Conservation (phyloP, 2,797 vertebrate species). For the Notoglanidium macrostoma region DNA sequence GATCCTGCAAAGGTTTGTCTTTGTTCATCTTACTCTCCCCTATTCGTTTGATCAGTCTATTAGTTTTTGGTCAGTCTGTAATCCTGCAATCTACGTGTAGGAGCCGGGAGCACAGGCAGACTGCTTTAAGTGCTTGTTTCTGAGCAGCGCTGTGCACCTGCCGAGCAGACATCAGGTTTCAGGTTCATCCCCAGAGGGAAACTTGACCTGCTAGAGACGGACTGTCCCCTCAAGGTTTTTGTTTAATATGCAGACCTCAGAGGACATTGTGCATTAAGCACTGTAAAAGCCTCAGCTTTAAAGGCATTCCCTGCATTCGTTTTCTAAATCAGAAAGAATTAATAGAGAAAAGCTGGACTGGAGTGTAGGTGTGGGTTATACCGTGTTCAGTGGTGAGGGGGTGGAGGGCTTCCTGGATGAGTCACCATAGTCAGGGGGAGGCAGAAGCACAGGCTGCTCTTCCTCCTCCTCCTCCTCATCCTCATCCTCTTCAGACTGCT, state of each 20-base stretch:
- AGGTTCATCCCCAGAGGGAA: constrained; percentile 48
- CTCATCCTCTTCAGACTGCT: constrained; percentile 61
- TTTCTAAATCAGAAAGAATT: constrained; percentile 26
- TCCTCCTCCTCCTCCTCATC: constrained; percentile 46
- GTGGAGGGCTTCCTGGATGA: constrained; percentile 56
- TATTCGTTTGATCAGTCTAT: background rate
- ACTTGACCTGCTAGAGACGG: constrained; percentile 39
- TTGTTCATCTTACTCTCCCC: background rate
- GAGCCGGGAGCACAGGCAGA: background rate
- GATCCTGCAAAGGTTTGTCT: background rate
- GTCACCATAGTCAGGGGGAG: constrained; percentile 88
- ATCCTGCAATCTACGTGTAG: background rate
- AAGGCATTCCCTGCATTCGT: constrained; percentile 16
- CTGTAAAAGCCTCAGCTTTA: background rate
- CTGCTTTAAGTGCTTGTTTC: background rate
- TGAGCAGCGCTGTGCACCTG: background rate
- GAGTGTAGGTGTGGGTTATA: constrained; percentile 55
- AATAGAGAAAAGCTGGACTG: constrained; percentile 24
- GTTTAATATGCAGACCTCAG: constrained; percentile 32
- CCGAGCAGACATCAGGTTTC: constrained; percentile 25
- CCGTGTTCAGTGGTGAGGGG: constrained; percentile 66
- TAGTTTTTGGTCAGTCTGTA: background rate
- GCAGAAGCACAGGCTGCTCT: constrained; percentile 76
- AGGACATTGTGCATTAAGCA: constrained; percentile 8
- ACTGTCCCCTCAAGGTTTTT: constrained; percentile 17